Percentiles rank a stretch among this genome's conserved stretches.
Evolutionary conservation across 2,113 vertebrate genomes (phyloP).

Genomic region (Gulo gulo): DNA sequence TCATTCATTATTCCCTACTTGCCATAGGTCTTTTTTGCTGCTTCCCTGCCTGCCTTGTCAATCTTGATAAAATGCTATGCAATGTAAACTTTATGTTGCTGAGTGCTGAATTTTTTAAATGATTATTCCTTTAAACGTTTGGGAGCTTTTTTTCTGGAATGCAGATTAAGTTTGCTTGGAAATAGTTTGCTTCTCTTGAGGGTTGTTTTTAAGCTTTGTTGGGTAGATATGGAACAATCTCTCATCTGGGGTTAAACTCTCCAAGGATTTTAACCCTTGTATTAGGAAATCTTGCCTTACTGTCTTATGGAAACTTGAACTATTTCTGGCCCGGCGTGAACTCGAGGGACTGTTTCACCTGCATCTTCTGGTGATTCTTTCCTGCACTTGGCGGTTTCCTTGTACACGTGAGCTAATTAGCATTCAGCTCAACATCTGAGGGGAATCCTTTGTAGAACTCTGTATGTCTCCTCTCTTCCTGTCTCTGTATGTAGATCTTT

Average conservation of each 20-base stretch:
- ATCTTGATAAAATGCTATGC: neutral
- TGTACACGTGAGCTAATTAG: neutral
- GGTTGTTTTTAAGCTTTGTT: neutral
- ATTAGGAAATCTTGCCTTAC: neutral
- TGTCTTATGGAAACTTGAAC: neutral
- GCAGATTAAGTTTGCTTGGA: neutral
- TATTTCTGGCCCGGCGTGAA: neutral
- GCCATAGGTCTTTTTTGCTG: neutral
- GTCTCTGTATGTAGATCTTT: neutral
- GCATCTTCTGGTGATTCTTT: neutral
- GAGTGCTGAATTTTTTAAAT: neutral
- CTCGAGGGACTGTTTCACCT: neutral
- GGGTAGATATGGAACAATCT: neutral
- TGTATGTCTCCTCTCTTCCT: neutral
- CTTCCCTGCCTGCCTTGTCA: neutral
- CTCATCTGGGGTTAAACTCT: neutral
- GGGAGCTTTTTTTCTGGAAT: neutral
- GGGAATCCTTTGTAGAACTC: neutral
- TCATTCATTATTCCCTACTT: neutral
- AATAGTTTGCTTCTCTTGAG: neutral
- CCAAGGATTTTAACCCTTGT: neutral
- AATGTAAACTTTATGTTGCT: neutral
- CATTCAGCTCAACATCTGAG: neutral
- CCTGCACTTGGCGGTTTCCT: neutral
- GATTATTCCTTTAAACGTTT: neutral